Evolutionary conservation across 2,888 invertebrate species (phyloP).

Genomic region (Corythucha ciliata): DNA sequence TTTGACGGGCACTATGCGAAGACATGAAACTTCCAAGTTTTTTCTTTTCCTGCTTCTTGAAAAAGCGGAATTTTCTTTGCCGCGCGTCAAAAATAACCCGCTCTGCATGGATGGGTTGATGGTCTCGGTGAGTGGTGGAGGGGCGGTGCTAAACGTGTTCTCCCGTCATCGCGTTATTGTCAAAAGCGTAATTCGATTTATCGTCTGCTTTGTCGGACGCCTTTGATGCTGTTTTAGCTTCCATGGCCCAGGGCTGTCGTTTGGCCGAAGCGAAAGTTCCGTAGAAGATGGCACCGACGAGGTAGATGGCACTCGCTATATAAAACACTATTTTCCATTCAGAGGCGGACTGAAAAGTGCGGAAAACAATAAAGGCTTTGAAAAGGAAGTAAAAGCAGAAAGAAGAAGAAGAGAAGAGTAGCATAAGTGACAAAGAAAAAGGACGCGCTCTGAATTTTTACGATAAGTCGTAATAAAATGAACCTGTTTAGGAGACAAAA

Average conservation of each 20-base stretch:
- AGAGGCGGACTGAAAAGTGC: constrained; percentile 53
- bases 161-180: constrained; percentile 9
- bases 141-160: too few relatives aligned
- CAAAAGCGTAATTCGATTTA: constrained; percentile 15
- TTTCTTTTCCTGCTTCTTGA: too few relatives aligned
- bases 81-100: too few relatives aligned
- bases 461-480: too few relatives aligned
- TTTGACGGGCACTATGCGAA: too few relatives aligned
- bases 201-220: constrained; percentile 18
- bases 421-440: background rate
- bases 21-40: too few relatives aligned
- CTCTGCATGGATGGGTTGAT: too few relatives aligned
- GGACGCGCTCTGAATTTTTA: too few relatives aligned
- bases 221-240: constrained; percentile 34
- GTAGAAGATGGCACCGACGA: constrained; percentile 76
- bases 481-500: background rate
- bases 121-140: too few relatives aligned
- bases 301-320: constrained; percentile 71
- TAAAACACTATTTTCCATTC: constrained; percentile 84
- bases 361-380: constrained; percentile 2
- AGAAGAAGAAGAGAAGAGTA: background rate
- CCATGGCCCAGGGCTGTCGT: constrained; percentile 68
- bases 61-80: too few relatives aligned
- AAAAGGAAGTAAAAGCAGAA: background rate
- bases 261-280: constrained; percentile 72